phyloP scores from a whole-genome alignment of 2,113 vertebrate species.

The Anolis carolinensis region DNA sequence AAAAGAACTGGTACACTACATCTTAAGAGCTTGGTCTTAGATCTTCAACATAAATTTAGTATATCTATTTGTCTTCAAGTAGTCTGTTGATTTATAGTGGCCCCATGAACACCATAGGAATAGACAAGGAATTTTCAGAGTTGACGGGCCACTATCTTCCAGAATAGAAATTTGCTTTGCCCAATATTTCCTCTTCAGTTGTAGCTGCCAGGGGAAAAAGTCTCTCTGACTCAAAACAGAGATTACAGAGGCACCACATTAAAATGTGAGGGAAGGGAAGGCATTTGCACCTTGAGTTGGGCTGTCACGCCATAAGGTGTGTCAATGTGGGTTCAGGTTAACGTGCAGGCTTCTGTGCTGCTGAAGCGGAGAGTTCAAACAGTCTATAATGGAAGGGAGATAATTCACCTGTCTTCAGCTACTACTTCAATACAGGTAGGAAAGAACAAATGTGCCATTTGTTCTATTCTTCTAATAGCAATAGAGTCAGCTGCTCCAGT shows the following conservation, averaged over 20 bases:
- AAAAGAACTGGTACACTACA: no score
- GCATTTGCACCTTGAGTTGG: not conserved
- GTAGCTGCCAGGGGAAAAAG: not conserved
- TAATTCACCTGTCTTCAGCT: slow-evolving; percentile 47
- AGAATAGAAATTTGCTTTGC: not conserved
- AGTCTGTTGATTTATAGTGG: no score
- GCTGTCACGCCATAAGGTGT: slow-evolving; percentile 4
- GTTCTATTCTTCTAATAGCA: slow-evolving; percentile 46
- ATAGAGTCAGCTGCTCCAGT: slow-evolving; percentile 33
- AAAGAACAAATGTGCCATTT: slow-evolving; percentile 32
- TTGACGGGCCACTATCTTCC: not conserved
- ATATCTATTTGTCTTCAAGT: no score
- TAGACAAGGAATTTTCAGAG: no score
- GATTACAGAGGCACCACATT: not conserved
- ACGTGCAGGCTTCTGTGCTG: not conserved
- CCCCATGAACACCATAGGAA: no score
- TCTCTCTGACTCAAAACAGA: not conserved
- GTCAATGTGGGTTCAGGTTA: not conserved
- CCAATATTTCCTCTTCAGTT: not conserved
- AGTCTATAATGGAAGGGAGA: slow-evolving; percentile 9
- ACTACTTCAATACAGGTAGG: slow-evolving; percentile 38
- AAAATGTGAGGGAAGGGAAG: not conserved
- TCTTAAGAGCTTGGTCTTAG: no score
- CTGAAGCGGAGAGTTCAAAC: not conserved
- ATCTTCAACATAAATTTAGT: no score